phyloP scores from a whole-genome alignment of 2,888 invertebrate genomes.

The Xestia ashworthii region DNA sequence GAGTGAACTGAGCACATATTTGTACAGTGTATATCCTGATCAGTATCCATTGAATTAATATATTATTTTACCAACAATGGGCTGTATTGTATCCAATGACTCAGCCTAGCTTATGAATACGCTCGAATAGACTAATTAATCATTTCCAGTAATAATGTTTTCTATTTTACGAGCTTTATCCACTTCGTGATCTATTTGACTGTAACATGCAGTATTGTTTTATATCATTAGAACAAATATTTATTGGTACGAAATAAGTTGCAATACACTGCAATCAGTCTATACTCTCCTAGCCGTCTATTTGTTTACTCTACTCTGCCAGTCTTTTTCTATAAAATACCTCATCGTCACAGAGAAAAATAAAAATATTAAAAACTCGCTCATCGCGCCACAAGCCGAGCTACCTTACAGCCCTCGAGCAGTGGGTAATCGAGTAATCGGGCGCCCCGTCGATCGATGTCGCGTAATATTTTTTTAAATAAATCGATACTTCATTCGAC shows the following conservation, averaged over 20 bases:
- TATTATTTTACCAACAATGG: conserved; percentile 62
- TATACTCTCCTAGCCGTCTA: background rate
- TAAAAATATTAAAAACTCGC: conserved; percentile 58
- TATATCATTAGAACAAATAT: conserved; percentile 21
- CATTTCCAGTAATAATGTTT: conserved; percentile 59
- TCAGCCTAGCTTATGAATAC: conserved; percentile 56
- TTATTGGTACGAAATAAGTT: background rate
- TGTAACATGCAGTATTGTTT: conserved; percentile 41
- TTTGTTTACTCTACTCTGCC: background rate
- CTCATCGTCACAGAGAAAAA: conserved; percentile 20
- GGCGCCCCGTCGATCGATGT: conserved; percentile 74
- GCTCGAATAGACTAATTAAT: conserved; percentile 57
- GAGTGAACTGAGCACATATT: conserved; percentile 46
- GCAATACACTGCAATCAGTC: background rate
- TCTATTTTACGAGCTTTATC: conserved; percentile 56
- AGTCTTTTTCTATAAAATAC: conserved; percentile 7
- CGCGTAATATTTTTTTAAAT: conserved; percentile 75
- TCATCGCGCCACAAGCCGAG: conserved; percentile 51
- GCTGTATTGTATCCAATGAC: conserved; percentile 55
- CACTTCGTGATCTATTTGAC: conserved; percentile 50
- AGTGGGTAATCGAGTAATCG: conserved; percentile 76
- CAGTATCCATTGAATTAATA: conserved; percentile 52
- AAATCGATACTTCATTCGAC: conserved; percentile 74
- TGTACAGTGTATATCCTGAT: conserved; percentile 54
- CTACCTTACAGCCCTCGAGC: conserved; percentile 69